A percentile compares a stretch with the other conserved stretches of the same genome.
Evolutionary conservation across 2,797 vertebrate genomes (phyloP).

Genomic region (Anas acuta): DNA sequence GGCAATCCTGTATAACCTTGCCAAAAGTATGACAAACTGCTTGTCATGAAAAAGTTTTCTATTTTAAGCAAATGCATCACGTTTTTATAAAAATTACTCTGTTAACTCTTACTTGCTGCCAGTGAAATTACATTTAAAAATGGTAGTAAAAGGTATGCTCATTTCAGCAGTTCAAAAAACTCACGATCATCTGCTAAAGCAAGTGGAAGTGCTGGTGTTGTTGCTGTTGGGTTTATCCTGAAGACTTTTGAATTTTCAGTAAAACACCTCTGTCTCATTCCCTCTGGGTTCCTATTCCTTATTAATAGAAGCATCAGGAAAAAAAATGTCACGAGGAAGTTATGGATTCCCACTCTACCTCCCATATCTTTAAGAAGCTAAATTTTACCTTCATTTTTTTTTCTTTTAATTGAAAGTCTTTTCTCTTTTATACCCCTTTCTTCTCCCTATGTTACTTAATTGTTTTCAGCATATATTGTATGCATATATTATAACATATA

Average conservation of each 20-base stretch:
- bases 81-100: conserved; percentile 47
- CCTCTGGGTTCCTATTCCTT: background rate
- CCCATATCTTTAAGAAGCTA: background rate
- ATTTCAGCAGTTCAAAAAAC: conserved; percentile 2
- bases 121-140: conserved; percentile 19
- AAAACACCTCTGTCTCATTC: background rate
- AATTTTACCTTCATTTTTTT: background rate
- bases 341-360: background rate
- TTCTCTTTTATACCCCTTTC: background rate
- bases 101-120: conserved; percentile 48
- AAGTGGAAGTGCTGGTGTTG: background rate
- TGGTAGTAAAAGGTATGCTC: background rate
- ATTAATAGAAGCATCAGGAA: background rate
- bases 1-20: conserved; percentile 71
- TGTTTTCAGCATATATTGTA: background rate
- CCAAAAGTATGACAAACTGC: conserved; percentile 62
- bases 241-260: background rate
- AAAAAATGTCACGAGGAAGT: background rate
- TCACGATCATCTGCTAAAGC: background rate
- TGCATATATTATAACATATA: background rate
- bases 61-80: conserved; percentile 17
- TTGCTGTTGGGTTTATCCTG: background rate
- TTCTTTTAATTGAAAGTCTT: background rate
- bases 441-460: background rate
- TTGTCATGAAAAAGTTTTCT: conserved; percentile 44